Evolutionary conservation across 1,140 invertebrate genomes (phyloP), one percentile per base, ranked within the genome.

Genomic region (Anastrepha obliqua): DNA sequence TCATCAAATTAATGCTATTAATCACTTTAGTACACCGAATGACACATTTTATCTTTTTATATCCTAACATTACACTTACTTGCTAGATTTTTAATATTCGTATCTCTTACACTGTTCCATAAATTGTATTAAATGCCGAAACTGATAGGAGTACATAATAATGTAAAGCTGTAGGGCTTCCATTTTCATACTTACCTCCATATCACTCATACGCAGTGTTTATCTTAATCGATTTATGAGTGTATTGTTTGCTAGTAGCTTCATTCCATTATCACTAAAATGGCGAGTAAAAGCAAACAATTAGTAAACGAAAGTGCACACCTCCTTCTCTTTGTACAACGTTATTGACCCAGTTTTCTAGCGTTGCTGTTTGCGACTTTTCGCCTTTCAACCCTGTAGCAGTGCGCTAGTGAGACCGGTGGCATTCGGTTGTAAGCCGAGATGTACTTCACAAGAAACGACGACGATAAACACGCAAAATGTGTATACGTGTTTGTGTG

Each of bases 261-360:
- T 81, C n/a, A 81, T 55, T 81, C 51, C 3, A 8, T 81, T 81
- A 81, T 81, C 74, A 20, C n/a, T 81, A 42, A 81, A 81, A 81
- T 81, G 74, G 74, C 74, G n/a, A 55, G n/a, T n/a, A 51, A 55
- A n/a, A 17, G 47, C 17, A 51, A 81, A 55, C 74, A 81, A 58
- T 81, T 51, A 81, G 17, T 55, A 70, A 67, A 20, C n/a, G 17
- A 70, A 81, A 15, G 9, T 2, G 9, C 7, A 55, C 5, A 9
- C 74, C 74, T 17, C 7, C 47, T 51, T 5, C 70, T 74, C 44
- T 0, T 5, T 42, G 13, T 47, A 17, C 65, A 70, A 20, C 44
- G 47, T 17, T 42, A 74, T n/a, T 74, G 44, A 81, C 74, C 74
- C 74, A 55, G 47, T 55, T 81, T 81, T 81, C 47, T 17, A 4